phyloP scores from a whole-genome alignment of 2,113 vertebrate genomes.

The Romanogobio albipinnatus region DNA sequence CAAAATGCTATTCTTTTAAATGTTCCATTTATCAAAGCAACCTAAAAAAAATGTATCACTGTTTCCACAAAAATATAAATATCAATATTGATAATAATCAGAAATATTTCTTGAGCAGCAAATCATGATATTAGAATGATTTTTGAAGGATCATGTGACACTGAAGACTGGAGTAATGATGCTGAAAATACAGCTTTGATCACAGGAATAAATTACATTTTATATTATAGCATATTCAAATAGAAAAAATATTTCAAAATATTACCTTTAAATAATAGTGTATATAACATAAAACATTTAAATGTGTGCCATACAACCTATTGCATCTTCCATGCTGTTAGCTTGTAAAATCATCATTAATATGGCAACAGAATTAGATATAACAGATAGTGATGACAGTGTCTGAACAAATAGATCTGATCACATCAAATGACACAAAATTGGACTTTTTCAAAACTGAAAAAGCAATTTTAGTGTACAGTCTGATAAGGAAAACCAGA shows the following conservation, averaged over 20 bases:
- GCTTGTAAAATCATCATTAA: neutral
- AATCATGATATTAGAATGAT: neutral
- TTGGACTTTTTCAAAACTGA: no score
- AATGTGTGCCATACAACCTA: no score
- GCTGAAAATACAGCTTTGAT: neutral
- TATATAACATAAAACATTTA: no score
- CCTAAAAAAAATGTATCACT: neutral
- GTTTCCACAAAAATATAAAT: neutral
- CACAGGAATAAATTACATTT: neutral
- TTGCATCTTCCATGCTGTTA: no score
- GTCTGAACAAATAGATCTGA: no score
- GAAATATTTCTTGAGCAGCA: neutral
- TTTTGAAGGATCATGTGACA: neutral
- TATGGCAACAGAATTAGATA: neutral
- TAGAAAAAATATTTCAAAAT: neutral
- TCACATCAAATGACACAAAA: no score
- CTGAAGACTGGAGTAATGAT: neutral
- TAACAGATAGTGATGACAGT: no score
- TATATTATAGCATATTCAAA: neutral
- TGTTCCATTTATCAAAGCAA: neutral
- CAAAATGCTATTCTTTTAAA: neutral
- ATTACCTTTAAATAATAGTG: no score
- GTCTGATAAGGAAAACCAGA: neutral
- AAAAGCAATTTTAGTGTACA: neutral
- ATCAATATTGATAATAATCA: neutral